Base-by-base conservation (phyloP, 2,888 invertebrate species). In the Adineta ricciae region DNA sequence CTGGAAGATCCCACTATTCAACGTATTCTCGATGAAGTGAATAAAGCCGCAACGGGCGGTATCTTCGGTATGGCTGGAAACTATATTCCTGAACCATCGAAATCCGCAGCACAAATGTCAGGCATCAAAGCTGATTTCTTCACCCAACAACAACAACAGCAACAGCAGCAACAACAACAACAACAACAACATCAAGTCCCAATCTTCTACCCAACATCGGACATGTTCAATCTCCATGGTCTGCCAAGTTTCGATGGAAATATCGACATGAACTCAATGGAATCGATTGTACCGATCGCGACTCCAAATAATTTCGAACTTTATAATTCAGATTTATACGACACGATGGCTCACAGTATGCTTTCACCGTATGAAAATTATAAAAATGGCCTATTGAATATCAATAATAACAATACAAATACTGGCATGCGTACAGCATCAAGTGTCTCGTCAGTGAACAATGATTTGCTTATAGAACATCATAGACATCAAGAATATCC, bases 1-100 rank as follows among this genome's bases (percentile, higher is more conserved):
- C 11, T 78, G 24, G 38, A 78, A 78, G 78, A 78, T 78, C 78
- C 78, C 38, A 78, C 78, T 11, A 78, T 78, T 41, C 78, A 78
- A 78, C 38, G 41, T 38, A 78, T 78, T 2, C 41, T 78, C 0
- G 41, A 41, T 41, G 78, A 78, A 78, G 78, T 78, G 7, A 78
- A 78, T 41, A 78, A 78, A 78, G 78, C 78, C 1, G 78, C 78
- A 4, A 78, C 9, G 24, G 78, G 78, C 41, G 78, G 78, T 24
- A 41, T 41, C 0, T 41, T 78, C 14, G 78, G 78, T n/a, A 3
- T 41, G 0, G 78, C 78, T 21, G 78, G 78, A 21, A 41, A 24
- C 41, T 78, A 78, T n/a, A 64, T 64, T 14, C 7, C 41, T 41
- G 78, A 41, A 41, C 41, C 78, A 78, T 19, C 78, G n/a, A 78